Conservation (phyloP, 1,140 invertebrate species). For the Drosophila cardini region DNA sequence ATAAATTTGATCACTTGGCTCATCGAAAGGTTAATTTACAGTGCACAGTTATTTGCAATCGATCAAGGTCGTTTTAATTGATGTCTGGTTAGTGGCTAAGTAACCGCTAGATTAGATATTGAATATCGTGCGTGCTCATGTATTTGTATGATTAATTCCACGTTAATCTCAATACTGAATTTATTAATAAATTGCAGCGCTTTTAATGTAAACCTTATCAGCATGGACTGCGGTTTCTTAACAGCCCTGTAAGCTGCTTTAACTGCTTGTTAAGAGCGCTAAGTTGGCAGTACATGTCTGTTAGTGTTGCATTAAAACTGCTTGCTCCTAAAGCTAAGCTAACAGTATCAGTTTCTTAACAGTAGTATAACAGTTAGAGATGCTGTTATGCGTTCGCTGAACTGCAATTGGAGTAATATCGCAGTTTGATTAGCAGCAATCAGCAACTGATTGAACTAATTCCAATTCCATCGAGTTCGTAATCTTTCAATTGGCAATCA, state of each 20-base stretch:
- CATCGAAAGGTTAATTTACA: not conserved
- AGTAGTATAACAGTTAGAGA: not conserved
- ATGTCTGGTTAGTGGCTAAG: not conserved
- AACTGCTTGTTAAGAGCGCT: not conserved
- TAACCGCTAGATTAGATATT: not conserved
- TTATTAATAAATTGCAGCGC: too few species aligned
- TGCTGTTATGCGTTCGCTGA: slow-evolving; percentile 8
- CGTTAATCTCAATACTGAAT: too few species aligned
- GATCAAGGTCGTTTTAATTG: slow-evolving; percentile 7
- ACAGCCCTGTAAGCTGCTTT: too few species aligned
- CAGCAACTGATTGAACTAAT: slow-evolving; percentile 20
- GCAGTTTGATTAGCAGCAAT: slow-evolving; percentile 38
- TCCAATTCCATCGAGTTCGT: not conserved
- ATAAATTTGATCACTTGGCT: not conserved
- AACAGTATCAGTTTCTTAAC: not conserved
- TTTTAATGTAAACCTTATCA: too few species aligned
- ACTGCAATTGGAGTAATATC: slow-evolving; percentile 22
- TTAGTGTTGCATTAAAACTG: not conserved
- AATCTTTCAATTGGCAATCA: not conserved
- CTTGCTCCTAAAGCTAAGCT: not conserved
- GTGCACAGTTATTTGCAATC: slow-evolving; percentile 12
- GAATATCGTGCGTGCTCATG: not conserved
- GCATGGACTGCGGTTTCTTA: too few species aligned
- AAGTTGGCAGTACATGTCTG: too few species aligned
- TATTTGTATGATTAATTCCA: too few species aligned